phyloP scores from a whole-genome alignment of 2,113 vertebrate species.

The Cyrtonyx montezumae region DNA sequence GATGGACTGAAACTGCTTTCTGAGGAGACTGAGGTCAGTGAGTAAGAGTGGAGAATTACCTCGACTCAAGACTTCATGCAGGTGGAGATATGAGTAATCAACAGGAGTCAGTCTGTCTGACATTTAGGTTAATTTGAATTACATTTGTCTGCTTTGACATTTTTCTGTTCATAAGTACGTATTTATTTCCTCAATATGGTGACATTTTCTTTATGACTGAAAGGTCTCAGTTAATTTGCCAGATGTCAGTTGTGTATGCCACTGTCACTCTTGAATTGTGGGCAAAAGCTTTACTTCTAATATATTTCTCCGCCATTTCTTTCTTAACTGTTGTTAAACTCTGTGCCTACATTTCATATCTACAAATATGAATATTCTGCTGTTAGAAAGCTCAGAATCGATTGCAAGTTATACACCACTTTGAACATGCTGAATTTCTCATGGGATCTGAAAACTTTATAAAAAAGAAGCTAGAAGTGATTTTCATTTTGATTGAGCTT shows the following conservation, averaged over 20 bases:
- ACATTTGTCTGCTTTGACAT: background rate
- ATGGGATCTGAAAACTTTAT: background rate
- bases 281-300: background rate
- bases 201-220: constrained; percentile 6
- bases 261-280: background rate
- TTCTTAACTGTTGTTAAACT: background rate
- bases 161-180: background rate
- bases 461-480: background rate
- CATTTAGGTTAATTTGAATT: background rate
- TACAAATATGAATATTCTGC: background rate
- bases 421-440: background rate
- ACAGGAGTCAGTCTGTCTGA: background rate
- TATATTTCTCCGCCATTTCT: background rate
- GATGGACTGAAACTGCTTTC: background rate
- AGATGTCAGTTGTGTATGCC: background rate
- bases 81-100: background rate
- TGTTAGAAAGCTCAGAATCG: background rate
- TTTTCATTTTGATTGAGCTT: background rate
- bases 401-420: background rate
- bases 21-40: background rate
- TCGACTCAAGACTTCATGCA: background rate
- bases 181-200: constrained; percentile 2
- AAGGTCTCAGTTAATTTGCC: background rate
- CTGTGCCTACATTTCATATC: background rate
- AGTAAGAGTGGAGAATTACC: background rate